Conservation (phyloP, 2,888 invertebrate genomes). For the Drosophila tanythrix region DNA sequence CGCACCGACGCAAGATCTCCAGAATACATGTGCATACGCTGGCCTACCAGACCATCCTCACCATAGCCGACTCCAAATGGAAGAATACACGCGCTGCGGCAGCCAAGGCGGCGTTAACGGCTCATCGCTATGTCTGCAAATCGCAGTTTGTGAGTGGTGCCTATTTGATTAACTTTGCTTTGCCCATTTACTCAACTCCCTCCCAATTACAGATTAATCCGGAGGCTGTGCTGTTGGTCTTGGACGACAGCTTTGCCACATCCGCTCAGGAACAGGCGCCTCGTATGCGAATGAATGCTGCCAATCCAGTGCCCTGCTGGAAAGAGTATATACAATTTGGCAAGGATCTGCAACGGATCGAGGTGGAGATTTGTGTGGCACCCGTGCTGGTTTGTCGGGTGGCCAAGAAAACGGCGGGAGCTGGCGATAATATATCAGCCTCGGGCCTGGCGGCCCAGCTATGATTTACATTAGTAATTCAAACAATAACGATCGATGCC, state of each 20-base stretch:
- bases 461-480: not conserved
- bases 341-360: slow-evolving; percentile 52
- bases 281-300: slow-evolving; percentile 88
- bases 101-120: slow-evolving; percentile 93
- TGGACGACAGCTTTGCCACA: slow-evolving; percentile 93
- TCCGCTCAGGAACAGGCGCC: slow-evolving; percentile 86
- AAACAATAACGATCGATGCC: slow-evolving; percentile 23
- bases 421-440: slow-evolving; percentile 95
- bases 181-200: not conserved
- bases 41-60: slow-evolving; percentile 94
- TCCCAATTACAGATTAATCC: slow-evolving; percentile 80
- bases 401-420: slow-evolving; percentile 93
- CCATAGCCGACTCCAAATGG: slow-evolving; percentile 89
- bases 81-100: slow-evolving; percentile 91
- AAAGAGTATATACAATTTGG: slow-evolving; percentile 86
- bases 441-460: slow-evolving; percentile 92
- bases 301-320: slow-evolving; percentile 93
- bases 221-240: slow-evolving; percentile 86
- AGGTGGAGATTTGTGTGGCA: slow-evolving; percentile 90
- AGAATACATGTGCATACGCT: slow-evolving; percentile 94
- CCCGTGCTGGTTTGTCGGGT: slow-evolving; percentile 93
- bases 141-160: slow-evolving; percentile 85
- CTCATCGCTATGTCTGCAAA: slow-evolving; percentile 93
- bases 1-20: slow-evolving; percentile 87
- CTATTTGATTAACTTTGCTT: not conserved